Evolutionary conservation across 2,888 invertebrate species (phyloP).

Genomic region (Sarcophaga variegata): DNA sequence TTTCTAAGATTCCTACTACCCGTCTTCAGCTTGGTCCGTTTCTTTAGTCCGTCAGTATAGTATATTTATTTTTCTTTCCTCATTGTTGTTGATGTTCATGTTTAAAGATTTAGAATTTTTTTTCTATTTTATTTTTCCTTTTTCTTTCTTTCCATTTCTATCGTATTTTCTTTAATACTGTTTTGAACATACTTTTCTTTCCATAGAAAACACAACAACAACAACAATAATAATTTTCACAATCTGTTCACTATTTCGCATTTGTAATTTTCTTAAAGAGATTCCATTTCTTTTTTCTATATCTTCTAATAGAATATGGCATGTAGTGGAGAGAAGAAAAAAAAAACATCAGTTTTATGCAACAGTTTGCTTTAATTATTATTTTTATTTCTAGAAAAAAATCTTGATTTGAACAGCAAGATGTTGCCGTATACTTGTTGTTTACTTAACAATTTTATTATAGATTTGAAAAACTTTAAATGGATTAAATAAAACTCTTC

Average conservation of each 20-base stretch:
- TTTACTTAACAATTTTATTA: constrained; percentile 14
- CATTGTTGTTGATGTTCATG: constrained; percentile 14
- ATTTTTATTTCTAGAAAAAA: too few species aligned
- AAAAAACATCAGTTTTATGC: constrained; percentile 39
- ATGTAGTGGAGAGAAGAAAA: background rate
- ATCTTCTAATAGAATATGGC: constrained; percentile 17
- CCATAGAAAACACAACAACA: constrained; percentile 5
- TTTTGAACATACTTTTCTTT: background rate
- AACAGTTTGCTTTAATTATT: constrained; percentile 26
- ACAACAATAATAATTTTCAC: constrained; percentile 27
- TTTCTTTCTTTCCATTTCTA: constrained; percentile 29
- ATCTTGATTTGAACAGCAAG: constrained; percentile 32
- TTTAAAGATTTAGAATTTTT: constrained; percentile 11
- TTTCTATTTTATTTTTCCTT: constrained; percentile 30
- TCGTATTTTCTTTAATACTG: background rate
- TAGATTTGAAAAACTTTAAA: constrained; percentile 9
- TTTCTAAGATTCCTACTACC: constrained; percentile 6
- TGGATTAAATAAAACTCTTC: background rate
- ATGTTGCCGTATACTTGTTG: constrained; percentile 51
- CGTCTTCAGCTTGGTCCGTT: constrained; percentile 67
- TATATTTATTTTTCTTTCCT: background rate
- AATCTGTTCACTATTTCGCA: constrained; percentile 15
- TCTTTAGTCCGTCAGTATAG: background rate
- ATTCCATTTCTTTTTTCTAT: background rate
- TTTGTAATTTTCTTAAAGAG: constrained; percentile 2